Evolutionary conservation across 2,797 vertebrate species (phyloP), one percentile per base, ranked within the genome.

Genomic region (Aselliscus stoliczkanus): DNA sequence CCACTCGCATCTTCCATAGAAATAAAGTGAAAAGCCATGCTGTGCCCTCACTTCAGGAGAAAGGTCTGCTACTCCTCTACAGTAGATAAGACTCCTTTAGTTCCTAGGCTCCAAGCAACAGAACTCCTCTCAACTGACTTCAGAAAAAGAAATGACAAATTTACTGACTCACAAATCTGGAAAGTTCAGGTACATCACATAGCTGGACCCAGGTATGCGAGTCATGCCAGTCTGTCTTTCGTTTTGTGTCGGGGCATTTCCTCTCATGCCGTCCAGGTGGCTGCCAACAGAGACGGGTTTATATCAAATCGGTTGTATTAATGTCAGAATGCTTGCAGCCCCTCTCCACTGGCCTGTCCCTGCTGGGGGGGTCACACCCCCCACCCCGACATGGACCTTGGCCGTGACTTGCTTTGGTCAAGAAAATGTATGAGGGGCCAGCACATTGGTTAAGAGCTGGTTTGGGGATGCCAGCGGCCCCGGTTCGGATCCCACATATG

Each of bases 241-340:
- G 13, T 5, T 23, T 23, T 17, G 31, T 0, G 0, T 3, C 21
- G 11, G 23, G 52, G 0, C 1, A 21, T 54, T 39, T 37, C 42
- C 27, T 6, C 2, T 8, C 7, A 3, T 21, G 7, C 80, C 9
- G 13, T 25, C 21, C 31, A 6, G 21, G 4, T 0, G 23, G 47
- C 47, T 18, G 52, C 21, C 21, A 1, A 1, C 37, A 6, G 13
- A 23, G 29, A 13, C 3, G 29, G 13, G 37, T 54, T 54, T 21
- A 54, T 54, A 54, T 54, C 18, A 54, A 54, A 18, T 6, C 17
- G 52, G 18, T 54, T 31, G 27, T 3, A 13, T 13, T 2, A 1
- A 20, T 18, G 44, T 62, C 14, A 29, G 10, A 5, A 29, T 20
- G 7, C 37, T 34, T 29, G 31, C 54, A 25, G 56, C 31, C 56